Evolutionary conservation across 2,797 vertebrate species (phyloP), one percentile per base, ranked within the genome.

Genomic region (Amphiprion clarkii): DNA sequence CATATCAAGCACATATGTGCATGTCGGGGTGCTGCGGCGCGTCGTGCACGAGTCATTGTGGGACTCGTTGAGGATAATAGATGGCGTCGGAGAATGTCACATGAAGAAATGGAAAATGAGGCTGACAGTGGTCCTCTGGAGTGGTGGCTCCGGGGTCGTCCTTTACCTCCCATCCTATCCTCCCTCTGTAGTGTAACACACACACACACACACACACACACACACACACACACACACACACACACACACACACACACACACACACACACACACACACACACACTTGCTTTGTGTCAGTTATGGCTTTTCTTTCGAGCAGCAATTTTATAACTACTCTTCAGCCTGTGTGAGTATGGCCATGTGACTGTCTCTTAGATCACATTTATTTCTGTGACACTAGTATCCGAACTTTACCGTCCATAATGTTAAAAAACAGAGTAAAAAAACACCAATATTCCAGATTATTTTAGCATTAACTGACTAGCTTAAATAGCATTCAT

Each of bases 31-130:
- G 71, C 67, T 9, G 33, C 21, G 13, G 76, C 11, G 10, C 60
- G 27, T 61, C 66, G 54, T 73, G 78, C 65, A 44, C 49, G 52
- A 69, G 74, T 65, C 57, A 68, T 23, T 71, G 67, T 63, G 75
- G 52, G 84, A 63, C 84, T 86, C 66, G 68, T 81, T 79, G 81
- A 53, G 79, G 64, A 78, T 92, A 88, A 92, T 91, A 76, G 78
- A 92, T 92, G 56, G 74, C 57, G 49, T 83, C 71, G 58, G 71
- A 76, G 82, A 89, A 84, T 89, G 90, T 85, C 88, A 90, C 80
- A 65, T 83, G 81, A 81, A 90, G 82, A 89, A 82, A 74, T 73
- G 55, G 84, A 87, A 80, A 87, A 87, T 76, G 78, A 86, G 84
- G 67, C 83, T 87, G 92, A 88, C 88, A 86, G 80, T 58, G 55